Percentiles rank a stretch among this genome's conserved stretches.
These are phyloP conservation scores for Grapholita molesta DNA, from an alignment of 1,140 invertebrate genomes.

Conservation along the genomic window DNA sequence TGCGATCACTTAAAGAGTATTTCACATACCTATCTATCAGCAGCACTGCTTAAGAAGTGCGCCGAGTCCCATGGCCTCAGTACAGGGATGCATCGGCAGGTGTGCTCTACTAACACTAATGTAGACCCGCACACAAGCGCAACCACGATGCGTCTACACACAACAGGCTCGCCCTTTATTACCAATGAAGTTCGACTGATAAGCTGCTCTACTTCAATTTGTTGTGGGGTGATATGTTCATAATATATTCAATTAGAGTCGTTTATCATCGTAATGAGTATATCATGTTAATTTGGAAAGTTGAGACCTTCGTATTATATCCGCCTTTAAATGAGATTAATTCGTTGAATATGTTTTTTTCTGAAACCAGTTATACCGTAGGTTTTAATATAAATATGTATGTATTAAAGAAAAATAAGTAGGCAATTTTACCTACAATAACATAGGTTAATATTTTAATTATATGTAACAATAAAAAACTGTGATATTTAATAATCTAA, in stretches of 20 bases:
- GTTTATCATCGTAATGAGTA: not conserved
- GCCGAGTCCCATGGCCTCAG: constrained; percentile 26
- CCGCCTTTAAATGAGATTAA: not conserved
- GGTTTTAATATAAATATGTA: too few relatives aligned
- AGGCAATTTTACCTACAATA: too few relatives aligned
- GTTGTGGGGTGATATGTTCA: not conserved
- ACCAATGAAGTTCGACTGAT: constrained; percentile 33
- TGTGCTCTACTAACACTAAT: constrained; percentile 53
- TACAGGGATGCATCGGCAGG: constrained; percentile 46
- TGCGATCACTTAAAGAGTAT: not conserved
- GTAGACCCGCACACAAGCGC: constrained; percentile 39
- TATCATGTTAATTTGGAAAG: constrained; percentile 4
- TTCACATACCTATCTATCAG: not conserved
- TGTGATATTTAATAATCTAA: too few relatives aligned
- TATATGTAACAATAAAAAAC: too few relatives aligned
- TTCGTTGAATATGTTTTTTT: not conserved
- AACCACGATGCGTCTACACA: constrained; percentile 34
- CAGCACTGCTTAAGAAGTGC: constrained; percentile 25
- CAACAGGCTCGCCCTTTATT: constrained; percentile 48
- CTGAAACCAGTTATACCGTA: not conserved
- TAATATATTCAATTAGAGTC: not conserved
- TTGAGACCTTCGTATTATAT: not conserved
- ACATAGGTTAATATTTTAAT: too few relatives aligned
- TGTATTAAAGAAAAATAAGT: too few relatives aligned
- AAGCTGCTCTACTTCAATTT: constrained; percentile 48